Conservation (phyloP, 2,888 invertebrate species). For the Phaedon cochleariae region DNA sequence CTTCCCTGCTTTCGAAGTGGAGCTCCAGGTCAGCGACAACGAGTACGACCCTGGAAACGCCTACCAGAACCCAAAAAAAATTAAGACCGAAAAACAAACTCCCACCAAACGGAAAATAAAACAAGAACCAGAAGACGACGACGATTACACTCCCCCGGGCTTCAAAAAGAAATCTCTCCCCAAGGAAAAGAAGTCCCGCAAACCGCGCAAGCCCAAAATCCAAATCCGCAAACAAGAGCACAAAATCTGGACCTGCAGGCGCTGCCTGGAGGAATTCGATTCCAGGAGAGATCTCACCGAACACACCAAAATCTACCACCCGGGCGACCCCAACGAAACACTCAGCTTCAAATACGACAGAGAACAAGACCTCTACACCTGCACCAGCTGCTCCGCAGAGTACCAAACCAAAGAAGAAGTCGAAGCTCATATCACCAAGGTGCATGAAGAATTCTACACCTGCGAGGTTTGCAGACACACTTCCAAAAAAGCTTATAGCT, state of each 20-base stretch:
- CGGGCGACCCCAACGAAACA: constrained; percentile 45
- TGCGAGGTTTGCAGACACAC: constrained; percentile 53
- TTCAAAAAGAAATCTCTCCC: constrained; percentile 30
- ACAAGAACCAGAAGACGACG: constrained; percentile 31
- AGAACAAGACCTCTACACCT: constrained; percentile 48
- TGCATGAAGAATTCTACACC: constrained; percentile 55
- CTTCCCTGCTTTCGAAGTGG: constrained; percentile 42
- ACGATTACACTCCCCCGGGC: constrained; percentile 37
- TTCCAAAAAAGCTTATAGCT: constrained; percentile 54
- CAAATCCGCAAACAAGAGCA: constrained; percentile 43
- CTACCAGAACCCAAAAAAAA: background rate
- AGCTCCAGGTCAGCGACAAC: constrained; percentile 42
- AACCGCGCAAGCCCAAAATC: constrained; percentile 19
- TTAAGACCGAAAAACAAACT: constrained; percentile 15
- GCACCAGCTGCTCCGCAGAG: constrained; percentile 52
- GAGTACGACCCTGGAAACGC: constrained; percentile 3
- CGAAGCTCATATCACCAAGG: constrained; percentile 48
- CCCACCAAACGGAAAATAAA: constrained; percentile 30
- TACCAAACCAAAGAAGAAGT: constrained; percentile 50
- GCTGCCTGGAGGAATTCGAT: constrained; percentile 50
- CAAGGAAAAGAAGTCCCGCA: constrained; percentile 29
- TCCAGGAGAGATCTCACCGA: constrained; percentile 47
- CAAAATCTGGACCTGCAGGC: constrained; percentile 52
- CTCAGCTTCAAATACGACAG: constrained; percentile 53
- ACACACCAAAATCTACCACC: constrained; percentile 50